Base-by-base conservation (phyloP, 1,140 invertebrate species). In the Saccostrea cuccullata region DNA sequence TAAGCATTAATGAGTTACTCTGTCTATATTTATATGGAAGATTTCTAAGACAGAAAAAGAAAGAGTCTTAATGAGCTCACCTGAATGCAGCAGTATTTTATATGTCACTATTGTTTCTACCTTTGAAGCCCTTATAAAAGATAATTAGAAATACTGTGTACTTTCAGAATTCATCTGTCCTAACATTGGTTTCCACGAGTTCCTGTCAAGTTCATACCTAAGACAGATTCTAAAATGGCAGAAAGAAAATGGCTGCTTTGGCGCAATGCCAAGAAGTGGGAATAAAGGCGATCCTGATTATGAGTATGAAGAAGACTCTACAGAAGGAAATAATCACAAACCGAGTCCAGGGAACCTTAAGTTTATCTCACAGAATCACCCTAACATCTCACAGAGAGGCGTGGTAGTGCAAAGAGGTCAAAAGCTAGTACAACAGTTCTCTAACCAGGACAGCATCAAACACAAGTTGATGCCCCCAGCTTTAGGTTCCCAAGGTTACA, bases 151-250 rank as follows among this genome's bases (percentile, higher is more conserved):
- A 77, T 55, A 56, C 55, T 87, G 20, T 23, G 20, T 82, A 82
- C 17, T 90, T 92, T 87, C 91, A 94, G 93, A 93, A 84, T 94
- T 93, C 92, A 90, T 94, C 0, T 94, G 93, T 88, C 91, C 93
- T 47, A 91, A 84, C 84, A 58, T 94, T n/a, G 93, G 93, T 3
- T 94, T 92, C 86, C 91, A 90, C 58, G 91, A 94, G 86, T 94
- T 94, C 84, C 77, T 94, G 30, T 91, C 92, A 40, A 89, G 90
- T 40, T 90, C 93, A n/a, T 93, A 91, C 86, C 86, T 94, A 17
- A 77, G 91, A 12, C 91, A 94, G 88, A 92, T 94, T 13, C 85
- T 94, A 2, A 86, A 90, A 1, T 94, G 93, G 93, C 93, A 94
- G 84, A 91, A 90, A 56, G 84, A 89, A 55, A 89, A 77, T 60